These are phyloP conservation scores for Halcyon smyrnensis DNA, from an alignment of 2,797 vertebrate species.

Conservation along the genomic window DNA sequence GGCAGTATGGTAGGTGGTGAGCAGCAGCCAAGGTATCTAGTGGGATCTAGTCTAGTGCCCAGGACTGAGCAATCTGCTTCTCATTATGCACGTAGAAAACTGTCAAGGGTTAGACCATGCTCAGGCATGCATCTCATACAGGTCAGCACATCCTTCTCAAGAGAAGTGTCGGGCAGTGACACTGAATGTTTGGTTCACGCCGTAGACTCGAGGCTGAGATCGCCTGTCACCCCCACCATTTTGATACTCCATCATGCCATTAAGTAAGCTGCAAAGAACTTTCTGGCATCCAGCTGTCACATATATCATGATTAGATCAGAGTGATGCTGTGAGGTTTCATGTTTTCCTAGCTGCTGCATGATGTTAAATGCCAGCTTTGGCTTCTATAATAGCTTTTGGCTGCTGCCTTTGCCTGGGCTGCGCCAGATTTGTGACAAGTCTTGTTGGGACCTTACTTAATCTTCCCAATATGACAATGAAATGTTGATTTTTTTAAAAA, in stretches of 20 bases:
- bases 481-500: background rate
- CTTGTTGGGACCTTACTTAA: background rate
- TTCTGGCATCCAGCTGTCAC: background rate
- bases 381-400: background rate
- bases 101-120: fast-evolving
- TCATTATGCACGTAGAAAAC: background rate
- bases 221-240: fast-evolving
- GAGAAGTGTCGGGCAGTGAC: fast-evolving
- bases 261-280: background rate
- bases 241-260: fast-evolving
- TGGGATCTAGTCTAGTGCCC: too few species aligned
- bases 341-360: constrained; percentile 7
- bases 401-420: background rate
- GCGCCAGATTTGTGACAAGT: background rate
- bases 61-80: background rate
- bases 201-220: background rate
- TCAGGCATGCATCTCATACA: fast-evolving
- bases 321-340: background rate
- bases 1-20: background rate
- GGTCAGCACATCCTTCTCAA: background rate
- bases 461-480: background rate
- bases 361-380: background rate
- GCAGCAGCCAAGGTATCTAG: background rate
- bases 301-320: background rate
- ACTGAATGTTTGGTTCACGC: fast-evolving